These are phyloP conservation scores for Eupithecia dodoneata DNA, from an alignment of 2,888 invertebrate species.

Conservation along the genomic window DNA sequence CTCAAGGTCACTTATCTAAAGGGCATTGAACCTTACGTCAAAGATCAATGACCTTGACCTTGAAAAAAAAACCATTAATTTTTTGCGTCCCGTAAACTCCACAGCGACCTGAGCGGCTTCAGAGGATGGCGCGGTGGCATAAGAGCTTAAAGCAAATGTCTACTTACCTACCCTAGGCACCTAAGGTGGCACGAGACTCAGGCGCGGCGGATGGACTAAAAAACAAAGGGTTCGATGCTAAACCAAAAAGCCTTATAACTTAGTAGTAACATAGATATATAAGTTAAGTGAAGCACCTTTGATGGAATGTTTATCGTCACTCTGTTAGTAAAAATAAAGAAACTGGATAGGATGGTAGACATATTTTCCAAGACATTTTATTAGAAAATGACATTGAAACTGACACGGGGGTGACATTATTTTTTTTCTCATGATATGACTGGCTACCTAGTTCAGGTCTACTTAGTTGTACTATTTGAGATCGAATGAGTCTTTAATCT, in stretches of 20 bases:
- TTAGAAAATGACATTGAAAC: not conserved
- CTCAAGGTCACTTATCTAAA: too few species aligned
- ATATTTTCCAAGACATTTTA: slow-evolving; percentile 75
- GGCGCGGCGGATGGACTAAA: not conserved
- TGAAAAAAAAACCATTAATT: too few species aligned
- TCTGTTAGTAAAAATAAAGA: slow-evolving; percentile 88
- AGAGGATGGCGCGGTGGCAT: too few species aligned
- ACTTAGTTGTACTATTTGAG: not conserved
- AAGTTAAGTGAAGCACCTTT: slow-evolving; percentile 84
- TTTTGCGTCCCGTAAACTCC: too few species aligned
- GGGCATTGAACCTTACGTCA: too few species aligned
- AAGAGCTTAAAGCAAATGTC: too few species aligned
- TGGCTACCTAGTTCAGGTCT: not conserved
- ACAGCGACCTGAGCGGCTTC: too few species aligned
- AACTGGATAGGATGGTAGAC: slow-evolving; percentile 91
- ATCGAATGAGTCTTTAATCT: not conserved
- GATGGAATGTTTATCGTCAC: slow-evolving; percentile 87
- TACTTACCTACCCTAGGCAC: too few species aligned
- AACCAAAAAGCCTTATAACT: too few species aligned
- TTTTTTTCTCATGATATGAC: not conserved
- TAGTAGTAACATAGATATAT: too few species aligned
- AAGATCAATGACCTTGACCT: too few species aligned
- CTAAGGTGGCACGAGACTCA: not conserved
- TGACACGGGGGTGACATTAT: not conserved
- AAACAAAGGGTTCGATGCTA: not conserved